Evolutionary conservation across 2,888 invertebrate species (phyloP).

Genomic region (Philonicus albiceps): DNA sequence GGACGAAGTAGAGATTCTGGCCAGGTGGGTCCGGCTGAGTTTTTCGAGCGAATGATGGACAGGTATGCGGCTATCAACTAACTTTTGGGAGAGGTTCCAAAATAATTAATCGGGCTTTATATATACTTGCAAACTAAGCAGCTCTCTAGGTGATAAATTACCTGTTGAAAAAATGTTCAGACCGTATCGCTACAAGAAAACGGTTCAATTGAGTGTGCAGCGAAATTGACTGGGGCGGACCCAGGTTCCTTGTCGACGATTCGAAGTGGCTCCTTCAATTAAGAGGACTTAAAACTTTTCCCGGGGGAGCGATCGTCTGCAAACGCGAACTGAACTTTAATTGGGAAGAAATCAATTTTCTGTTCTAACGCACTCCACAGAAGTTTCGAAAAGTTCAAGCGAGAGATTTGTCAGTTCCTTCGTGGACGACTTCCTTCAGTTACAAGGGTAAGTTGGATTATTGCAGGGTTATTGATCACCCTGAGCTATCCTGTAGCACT

Average conservation of each 20-base stretch:
- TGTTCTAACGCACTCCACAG: not conserved
- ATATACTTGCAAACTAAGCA: not conserved
- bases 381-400: not conserved
- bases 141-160: not conserved
- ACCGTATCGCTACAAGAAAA: not conserved
- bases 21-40: not conserved
- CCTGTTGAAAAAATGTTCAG: not conserved
- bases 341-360: not conserved
- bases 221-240: not conserved
- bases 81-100: not conserved
- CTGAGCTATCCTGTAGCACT: not conserved
- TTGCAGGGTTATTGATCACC: not conserved
- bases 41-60: not conserved
- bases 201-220: not conserved
- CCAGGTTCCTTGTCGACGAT: not conserved
- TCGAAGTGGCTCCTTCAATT: not conserved
- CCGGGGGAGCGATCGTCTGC: not conserved
- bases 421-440: not conserved
- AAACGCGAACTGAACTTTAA: not conserved
- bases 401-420: not conserved
- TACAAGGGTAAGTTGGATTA: not conserved
- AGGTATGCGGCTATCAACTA: not conserved
- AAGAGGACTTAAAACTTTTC: not conserved
- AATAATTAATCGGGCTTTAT: not conserved
- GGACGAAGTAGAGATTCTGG: not conserved